Evolutionary conservation across 2,888 invertebrate species (phyloP), one percentile per base, ranked within the genome.

Genomic region (Lissocephala sabroskyi): DNA sequence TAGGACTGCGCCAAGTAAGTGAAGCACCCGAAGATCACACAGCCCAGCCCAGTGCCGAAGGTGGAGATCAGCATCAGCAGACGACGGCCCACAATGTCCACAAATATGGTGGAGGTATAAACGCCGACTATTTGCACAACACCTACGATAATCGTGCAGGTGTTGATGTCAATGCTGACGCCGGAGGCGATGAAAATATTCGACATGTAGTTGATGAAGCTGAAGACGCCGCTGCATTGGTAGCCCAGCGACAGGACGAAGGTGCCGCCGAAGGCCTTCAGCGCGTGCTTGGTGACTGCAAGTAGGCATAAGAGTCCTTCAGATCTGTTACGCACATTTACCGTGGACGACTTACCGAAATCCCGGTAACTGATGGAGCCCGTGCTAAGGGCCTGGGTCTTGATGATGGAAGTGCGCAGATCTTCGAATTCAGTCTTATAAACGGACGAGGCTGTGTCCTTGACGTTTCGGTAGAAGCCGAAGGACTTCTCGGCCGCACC

Each of bases 191-290:
- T 60, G 46, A 84, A 84, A 29, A 84, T 82, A 11, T 65, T 57
- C 10, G 83, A 77, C 62, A 83, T 80, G 43, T 84, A 84, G 45
- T 79, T 84, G 2, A 81, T 59, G 33, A 84, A 75, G 6, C 79
- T 77, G 36, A 79, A 83, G 9, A 65, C 55, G 2, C 84, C 82
- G 23, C 81, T 73, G 39, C 75, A 74, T 30, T 79, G 79, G 49
- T 80, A 80, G 0, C 80, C 63, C 19, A 65, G 13, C 1, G 68
- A 55, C 1, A 84, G 58, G 0, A 79, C 65, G 2, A 59, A 1
- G 0, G 80, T 71, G 0, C 64, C 67, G 0, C 58, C 49, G 13
- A 82, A 63, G 3, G 64, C 76, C 43, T 78, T 80, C 0, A 76
- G n/a, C 0, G 82, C 76, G 1, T 59, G 52, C 17, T 47, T 70